phyloP scores from a whole-genome alignment of 2,888 invertebrate genomes.

The Creontiades dilutus region DNA sequence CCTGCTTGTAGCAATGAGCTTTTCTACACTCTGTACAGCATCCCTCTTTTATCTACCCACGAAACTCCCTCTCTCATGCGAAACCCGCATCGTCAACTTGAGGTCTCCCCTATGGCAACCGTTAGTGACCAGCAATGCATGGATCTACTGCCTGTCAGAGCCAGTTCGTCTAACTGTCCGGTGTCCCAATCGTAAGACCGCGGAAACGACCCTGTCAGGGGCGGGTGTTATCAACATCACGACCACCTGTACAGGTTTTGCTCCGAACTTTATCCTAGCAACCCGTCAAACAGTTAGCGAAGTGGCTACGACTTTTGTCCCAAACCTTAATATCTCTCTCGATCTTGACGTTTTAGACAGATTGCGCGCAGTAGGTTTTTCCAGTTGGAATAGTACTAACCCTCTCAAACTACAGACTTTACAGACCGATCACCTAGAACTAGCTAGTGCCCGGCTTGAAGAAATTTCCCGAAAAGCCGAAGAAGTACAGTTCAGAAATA shows the following conservation, averaged over 20 bases:
- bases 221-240: not conserved
- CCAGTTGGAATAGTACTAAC: not conserved
- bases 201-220: too few species aligned
- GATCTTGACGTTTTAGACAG: not conserved
- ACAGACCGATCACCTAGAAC: not conserved
- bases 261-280: not conserved
- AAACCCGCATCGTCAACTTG: not conserved
- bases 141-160: not conserved
- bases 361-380: not conserved
- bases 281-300: not conserved
- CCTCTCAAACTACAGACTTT: not conserved
- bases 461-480: not conserved
- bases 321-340: not conserved
- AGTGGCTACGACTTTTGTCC: not conserved
- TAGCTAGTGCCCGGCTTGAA: not conserved
- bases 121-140: not conserved
- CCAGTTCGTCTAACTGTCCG: not conserved
- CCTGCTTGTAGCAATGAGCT: too few species aligned
- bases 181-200: not conserved
- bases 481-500: not conserved
- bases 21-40: too few species aligned
- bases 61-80: conserved; percentile 20
- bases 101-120: not conserved
- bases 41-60: not conserved
- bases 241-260: not conserved